Evolutionary conservation across 2,797 vertebrate species (phyloP), one percentile per base, ranked within the genome.

Genomic region (Rhinichthys osculus): DNA sequence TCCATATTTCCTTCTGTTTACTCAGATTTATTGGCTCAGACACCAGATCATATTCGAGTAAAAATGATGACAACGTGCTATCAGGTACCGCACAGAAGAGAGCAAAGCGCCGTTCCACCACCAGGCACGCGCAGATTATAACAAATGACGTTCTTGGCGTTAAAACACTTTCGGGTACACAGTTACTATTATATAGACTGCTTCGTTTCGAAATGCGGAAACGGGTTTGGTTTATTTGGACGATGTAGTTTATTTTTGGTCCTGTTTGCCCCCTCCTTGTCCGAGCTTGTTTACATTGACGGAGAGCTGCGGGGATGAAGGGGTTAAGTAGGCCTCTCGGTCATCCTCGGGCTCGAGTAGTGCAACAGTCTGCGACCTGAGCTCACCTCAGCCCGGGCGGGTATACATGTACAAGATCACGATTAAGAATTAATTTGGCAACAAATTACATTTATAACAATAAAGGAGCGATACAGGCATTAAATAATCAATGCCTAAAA

Each of bases 251-350:
- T 92, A 89, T 91, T 92, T 93, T 93, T 94, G 94, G 93, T 95
- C 94, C 93, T 91, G 94, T 93, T 94, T 92, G 92, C 92, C 92
- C 92, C 93, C 93, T 89, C 90, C 90, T 90, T 86, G 89, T 83
- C 84, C 90, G 94, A 81, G 54, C 95, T 96, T 96, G 96, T 96
- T 96, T 96, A 96, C 94, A 95, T 96, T 93, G 92, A 88, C 89
- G 83, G 90, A 92, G 90, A 90, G 84, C 89, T 88, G 85, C 47
- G 92, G 95, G 16, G 64, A 21, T 21, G 89, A 91, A 92, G 38
- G 93, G 90, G 94, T 96, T 96, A 96, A 94, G 90, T 89, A 93
- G 95, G 96, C 95, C 96, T 93, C 72, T 7, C 83, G 70, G 67
- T 85, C 90, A 94, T 92, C 95, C 95, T 77, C 94, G 94, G 92